These are phyloP conservation scores for Paratilapia polleni DNA, from an alignment of 2,113 vertebrate species.

Conservation along the genomic window DNA sequence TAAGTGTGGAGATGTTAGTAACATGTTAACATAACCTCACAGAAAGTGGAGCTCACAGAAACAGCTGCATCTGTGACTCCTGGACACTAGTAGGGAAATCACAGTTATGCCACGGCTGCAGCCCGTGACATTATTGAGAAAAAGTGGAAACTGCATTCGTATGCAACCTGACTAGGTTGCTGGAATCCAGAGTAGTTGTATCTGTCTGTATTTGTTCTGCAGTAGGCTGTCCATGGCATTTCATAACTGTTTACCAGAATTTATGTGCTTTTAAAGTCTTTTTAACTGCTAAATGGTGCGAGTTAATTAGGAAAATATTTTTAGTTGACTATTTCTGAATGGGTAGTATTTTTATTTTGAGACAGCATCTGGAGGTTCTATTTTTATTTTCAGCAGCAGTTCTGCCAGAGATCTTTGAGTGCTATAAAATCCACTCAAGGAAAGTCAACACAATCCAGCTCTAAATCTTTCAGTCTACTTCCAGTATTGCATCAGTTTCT, in stretches of 20 bases:
- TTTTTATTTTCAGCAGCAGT: neutral
- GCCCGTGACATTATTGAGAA: too few relatives aligned
- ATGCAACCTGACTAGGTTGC: neutral
- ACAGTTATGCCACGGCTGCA: too few relatives aligned
- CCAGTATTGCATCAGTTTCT: neutral
- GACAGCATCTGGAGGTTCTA: neutral
- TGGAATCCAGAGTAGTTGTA: neutral
- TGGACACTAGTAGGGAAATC: neutral
- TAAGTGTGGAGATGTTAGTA: neutral
- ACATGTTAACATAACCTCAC: neutral
- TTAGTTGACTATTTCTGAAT: neutral
- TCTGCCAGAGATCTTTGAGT: neutral
- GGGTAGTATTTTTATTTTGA: neutral
- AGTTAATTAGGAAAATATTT: neutral
- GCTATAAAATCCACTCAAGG: neutral
- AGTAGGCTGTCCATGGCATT: neutral
- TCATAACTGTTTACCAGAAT: neutral
- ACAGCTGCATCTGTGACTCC: neutral
- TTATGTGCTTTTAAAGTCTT: neutral
- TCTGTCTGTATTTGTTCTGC: neutral
- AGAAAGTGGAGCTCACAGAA: neutral
- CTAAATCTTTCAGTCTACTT: neutral
- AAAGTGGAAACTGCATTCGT: too few relatives aligned
- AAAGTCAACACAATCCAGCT: neutral
- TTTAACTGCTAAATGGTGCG: accelerated